Evolutionary conservation across 2,888 invertebrate genomes (phyloP).

Genomic region (Masnerella sp.): DNA sequence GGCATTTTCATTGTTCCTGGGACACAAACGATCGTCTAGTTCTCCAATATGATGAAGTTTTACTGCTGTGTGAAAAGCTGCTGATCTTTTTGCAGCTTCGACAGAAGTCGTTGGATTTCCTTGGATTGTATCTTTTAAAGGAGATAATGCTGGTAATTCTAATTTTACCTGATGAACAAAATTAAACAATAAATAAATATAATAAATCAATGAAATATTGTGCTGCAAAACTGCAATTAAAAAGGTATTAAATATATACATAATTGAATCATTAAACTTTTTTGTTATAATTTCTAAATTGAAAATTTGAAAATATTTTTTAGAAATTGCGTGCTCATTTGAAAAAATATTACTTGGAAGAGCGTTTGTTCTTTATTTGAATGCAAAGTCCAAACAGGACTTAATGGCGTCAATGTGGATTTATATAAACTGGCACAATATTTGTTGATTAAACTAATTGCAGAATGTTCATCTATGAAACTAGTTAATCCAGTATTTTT

Average conservation of each 20-base stretch:
- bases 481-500: slow-evolving; percentile 63
- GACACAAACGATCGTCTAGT: slow-evolving; percentile 85
- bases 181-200: too few species aligned
- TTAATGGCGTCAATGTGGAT: slow-evolving; percentile 66
- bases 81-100: slow-evolving; percentile 88
- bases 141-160: slow-evolving; percentile 88
- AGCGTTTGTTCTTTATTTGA: background rate
- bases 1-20: slow-evolving; percentile 62
- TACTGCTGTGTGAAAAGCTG: slow-evolving; percentile 87
- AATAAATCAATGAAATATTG: too few species aligned
- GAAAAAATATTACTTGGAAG: slow-evolving; percentile 27
- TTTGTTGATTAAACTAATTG: slow-evolving; percentile 85
- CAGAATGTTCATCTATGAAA: slow-evolving; percentile 79
- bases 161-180: slow-evolving; percentile 79
- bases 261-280: too few species aligned
- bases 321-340: too few species aligned
- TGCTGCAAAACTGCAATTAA: too few species aligned
- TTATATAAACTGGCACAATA: slow-evolving; percentile 88
- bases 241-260: too few species aligned
- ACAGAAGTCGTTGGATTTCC: slow-evolving; percentile 80
- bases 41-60: slow-evolving; percentile 85
- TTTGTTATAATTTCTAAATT: too few species aligned
- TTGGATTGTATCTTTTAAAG: slow-evolving; percentile 84
- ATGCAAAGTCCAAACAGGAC: slow-evolving; percentile 68
- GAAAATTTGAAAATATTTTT: too few species aligned